Conservation (phyloP, 2,113 vertebrate genomes). For the Calyptommatus sinebrachiatus region DNA sequence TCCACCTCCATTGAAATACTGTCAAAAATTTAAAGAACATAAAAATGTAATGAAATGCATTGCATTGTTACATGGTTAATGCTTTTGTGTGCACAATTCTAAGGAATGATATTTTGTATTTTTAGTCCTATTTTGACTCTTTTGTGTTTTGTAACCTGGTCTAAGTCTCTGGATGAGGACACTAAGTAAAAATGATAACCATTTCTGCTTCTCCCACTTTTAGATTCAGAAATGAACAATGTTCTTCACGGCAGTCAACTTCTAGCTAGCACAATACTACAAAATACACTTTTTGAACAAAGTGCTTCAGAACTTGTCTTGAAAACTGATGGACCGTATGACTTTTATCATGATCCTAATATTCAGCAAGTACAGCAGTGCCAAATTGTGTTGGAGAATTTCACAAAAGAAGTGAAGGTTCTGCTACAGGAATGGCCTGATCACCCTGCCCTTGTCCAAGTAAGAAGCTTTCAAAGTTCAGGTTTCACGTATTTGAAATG, state of each 20-base stretch:
- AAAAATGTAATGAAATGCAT: not conserved
- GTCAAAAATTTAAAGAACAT: not conserved
- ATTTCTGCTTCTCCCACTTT: not conserved
- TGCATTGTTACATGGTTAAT: no score
- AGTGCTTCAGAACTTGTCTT: slow-evolving; percentile 71
- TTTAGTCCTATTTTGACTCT: no score
- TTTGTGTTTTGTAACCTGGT: no score
- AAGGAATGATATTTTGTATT: no score
- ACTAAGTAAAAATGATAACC: no score
- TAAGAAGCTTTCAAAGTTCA: slow-evolving; percentile 49
- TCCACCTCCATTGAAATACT: no score
- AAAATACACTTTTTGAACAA: slow-evolving; percentile 82
- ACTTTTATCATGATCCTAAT: slow-evolving; percentile 94
- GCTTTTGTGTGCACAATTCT: no score
- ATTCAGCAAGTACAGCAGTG: slow-evolving; percentile 83
- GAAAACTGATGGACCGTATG: slow-evolving; percentile 81
- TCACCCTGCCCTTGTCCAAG: slow-evolving; percentile 91
- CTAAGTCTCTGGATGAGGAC: no score
- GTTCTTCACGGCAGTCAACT: slow-evolving; percentile 84
- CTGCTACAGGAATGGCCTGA: slow-evolving; percentile 91
- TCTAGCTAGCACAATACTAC: slow-evolving; percentile 82
- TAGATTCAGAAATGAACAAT: slow-evolving; percentile 86
- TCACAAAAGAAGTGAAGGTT: slow-evolving; percentile 74
- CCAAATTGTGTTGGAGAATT: slow-evolving; percentile 80
- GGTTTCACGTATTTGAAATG: not conserved